Base-by-base conservation (phyloP, 1,140 invertebrate species). In the Atta texana region DNA sequence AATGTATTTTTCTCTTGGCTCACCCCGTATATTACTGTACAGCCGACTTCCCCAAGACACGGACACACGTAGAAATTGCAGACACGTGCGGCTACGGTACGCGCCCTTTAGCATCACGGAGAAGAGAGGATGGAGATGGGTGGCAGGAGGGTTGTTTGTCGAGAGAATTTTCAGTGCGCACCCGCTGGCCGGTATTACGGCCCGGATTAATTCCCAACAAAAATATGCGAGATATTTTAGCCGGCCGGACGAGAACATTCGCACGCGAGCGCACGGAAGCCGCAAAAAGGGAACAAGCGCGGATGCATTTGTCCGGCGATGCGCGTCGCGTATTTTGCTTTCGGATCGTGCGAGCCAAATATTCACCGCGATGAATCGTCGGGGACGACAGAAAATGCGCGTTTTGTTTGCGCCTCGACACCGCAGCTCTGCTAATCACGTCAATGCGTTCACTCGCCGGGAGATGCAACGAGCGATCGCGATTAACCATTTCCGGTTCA, bases 191-290 rank as follows among this genome's bases (percentile, higher is more conserved):
- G 85, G 87, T 91, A 85, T 90, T 90, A 90, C 87, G 85, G 90
- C 51, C 61, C 85, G 91, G 88, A 91, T 91, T 91, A 91, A 91
- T 91, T 91, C 84, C 88, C 87, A 88, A 90, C 90, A 91, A 91
- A 91, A 91, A 91, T 91, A 91, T 91, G 86, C 85, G 91, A 91
- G 89, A 91, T 91, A 91, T 91, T 91, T 91, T 87, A 80, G 39
- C 82, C 53, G 59, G 57, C 51, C 55, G 51, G 85, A 84, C 61
- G 85, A 80, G 69, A 76, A 57, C 39, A 51, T 34, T 21, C 28
- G 59, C 82, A 68, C 66, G 68, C 57, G 21, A 4, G 63, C 44
- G 55, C 66, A 51, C 51, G 71, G 66, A 7, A 24, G 34, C 18
- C 21, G 39, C 78, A 85, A 87, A 89, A 89, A 87, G 57, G n/a